A percentile compares a stretch with the other conserved stretches of the same genome.
Conservation (phyloP, 2,888 invertebrate species). For the Amphipoea lucens region DNA sequence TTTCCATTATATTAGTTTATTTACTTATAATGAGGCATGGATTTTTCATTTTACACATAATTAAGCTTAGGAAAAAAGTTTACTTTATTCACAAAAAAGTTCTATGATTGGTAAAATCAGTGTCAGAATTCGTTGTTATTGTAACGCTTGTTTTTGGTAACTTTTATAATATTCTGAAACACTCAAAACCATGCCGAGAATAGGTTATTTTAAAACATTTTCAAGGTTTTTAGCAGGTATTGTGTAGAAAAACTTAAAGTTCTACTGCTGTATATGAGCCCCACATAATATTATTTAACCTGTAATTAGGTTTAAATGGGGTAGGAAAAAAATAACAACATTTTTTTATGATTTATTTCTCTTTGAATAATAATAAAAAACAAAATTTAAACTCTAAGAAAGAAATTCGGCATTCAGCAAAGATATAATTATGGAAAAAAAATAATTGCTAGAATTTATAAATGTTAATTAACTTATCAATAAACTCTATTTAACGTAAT, state of each 20-base stretch:
- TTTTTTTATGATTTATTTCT: conserved; percentile 83
- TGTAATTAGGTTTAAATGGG: not conserved
- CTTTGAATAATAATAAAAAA: conserved; percentile 88
- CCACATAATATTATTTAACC: not conserved
- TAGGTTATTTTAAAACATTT: not conserved
- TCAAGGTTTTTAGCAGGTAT: not conserved
- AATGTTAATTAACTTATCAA: conserved; percentile 87
- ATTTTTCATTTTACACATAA: conserved; percentile 14
- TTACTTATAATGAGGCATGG: conserved; percentile 24
- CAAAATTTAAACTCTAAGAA: conserved; percentile 89
- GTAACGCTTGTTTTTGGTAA: conserved; percentile 2
- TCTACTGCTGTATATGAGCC: not conserved
- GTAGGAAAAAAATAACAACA: conserved; percentile 62
- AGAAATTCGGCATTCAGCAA: conserved; percentile 84
- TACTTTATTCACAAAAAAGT: conserved; percentile 2
- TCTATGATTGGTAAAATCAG: conserved; percentile 8
- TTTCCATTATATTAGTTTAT: conserved; percentile 49
- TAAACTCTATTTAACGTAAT: conserved; percentile 87
- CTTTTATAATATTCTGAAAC: conserved; percentile 5
- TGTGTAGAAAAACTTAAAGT: not conserved
- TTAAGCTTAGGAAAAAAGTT: not conserved
- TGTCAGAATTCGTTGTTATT: not conserved
- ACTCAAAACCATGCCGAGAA: not conserved
- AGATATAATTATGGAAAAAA: conserved; percentile 76
- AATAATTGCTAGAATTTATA: conserved; percentile 86